phyloP scores from a whole-genome alignment of 1,140 invertebrate species.

The Eubasilissa regina region DNA sequence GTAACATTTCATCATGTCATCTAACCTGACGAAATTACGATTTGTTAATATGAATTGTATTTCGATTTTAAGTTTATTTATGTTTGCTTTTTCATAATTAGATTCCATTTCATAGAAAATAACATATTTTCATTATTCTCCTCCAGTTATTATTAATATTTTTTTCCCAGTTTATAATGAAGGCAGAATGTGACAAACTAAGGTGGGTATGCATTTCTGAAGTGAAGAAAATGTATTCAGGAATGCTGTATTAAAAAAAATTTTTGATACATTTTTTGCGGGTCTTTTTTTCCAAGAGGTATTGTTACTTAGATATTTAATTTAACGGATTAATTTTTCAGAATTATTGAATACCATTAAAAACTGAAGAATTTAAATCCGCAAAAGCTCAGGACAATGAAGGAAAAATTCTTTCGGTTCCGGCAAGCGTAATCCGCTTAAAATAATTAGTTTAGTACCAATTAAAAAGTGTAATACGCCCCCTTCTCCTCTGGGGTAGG shows the following conservation, averaged over 20 bases:
- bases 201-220: too few relatives aligned
- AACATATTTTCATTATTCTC: background rate
- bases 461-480: background rate
- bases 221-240: too few relatives aligned
- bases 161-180: too few relatives aligned
- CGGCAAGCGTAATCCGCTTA: conserved; percentile 26
- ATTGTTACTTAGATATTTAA: background rate
- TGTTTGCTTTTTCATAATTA: too few relatives aligned
- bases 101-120: background rate
- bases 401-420: background rate
- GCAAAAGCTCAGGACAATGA: background rate
- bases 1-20: too few relatives aligned
- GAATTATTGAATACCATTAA: background rate
- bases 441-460: conserved; percentile 26
- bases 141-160: background rate
- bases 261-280: background rate
- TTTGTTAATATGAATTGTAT: too few relatives aligned
- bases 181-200: too few relatives aligned
- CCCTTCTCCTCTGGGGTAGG: background rate
- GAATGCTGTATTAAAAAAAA: too few relatives aligned
- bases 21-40: too few relatives aligned
- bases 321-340: background rate
- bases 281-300: too few relatives aligned
- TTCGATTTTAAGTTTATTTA: too few relatives aligned
- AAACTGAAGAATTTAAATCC: background rate